Evolutionary conservation across 2,888 invertebrate species (phyloP).

Genomic region (Pasiphila rectangulata): DNA sequence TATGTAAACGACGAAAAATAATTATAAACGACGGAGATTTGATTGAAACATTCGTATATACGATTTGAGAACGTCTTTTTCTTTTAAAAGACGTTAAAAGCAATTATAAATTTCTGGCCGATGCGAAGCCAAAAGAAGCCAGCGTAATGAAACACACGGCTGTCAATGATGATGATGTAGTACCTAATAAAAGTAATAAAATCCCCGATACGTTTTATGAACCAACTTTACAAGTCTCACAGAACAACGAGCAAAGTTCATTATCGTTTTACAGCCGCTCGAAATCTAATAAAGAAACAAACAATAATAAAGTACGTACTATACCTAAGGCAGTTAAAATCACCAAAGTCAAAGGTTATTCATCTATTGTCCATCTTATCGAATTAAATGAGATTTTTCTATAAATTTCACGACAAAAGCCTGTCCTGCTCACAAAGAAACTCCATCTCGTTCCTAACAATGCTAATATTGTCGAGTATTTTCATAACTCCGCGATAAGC

Average conservation of each 20-base stretch:
- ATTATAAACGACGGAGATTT: too few relatives aligned
- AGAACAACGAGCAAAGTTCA: not conserved
- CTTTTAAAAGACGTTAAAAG: too few relatives aligned
- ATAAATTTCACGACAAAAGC: conserved; percentile 41
- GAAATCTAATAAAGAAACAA: not conserved
- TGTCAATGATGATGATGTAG: too few relatives aligned
- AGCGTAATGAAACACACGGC: too few relatives aligned
- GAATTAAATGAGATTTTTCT: conserved; percentile 42
- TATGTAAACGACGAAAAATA: too few relatives aligned
- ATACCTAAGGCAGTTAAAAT: not conserved
- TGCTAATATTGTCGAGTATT: conserved; percentile 46
- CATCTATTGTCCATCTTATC: conserved; percentile 35
- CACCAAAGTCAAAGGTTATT: conserved; percentile 17
- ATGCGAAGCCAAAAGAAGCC: too few relatives aligned
- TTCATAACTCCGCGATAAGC: conserved; percentile 36
- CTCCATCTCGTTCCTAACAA: conserved; percentile 37
- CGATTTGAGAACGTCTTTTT: too few relatives aligned
- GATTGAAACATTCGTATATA: too few relatives aligned
- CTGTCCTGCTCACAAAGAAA: conserved; percentile 44
- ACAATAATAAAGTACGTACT: not conserved
- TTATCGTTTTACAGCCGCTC: not conserved
- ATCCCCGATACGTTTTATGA: too few relatives aligned
- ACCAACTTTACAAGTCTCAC: too few relatives aligned
- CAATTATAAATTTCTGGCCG: too few relatives aligned
- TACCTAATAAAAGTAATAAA: too few relatives aligned